phyloP scores from a whole-genome alignment of 2,113 vertebrate species.

The Todiramphus chloris region DNA sequence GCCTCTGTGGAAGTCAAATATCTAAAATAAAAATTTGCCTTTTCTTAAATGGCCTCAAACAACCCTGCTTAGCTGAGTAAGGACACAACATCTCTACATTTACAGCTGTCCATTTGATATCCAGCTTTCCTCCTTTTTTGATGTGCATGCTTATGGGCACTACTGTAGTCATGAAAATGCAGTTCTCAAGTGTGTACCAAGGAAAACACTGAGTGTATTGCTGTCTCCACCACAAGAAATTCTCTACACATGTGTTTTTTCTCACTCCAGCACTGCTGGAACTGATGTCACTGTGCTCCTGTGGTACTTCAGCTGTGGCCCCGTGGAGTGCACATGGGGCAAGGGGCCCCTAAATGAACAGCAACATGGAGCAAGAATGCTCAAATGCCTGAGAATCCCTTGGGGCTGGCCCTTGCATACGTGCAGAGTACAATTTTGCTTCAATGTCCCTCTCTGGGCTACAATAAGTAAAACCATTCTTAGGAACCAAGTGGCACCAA shows the following conservation, averaged over 20 bases:
- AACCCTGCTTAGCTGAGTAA: neutral
- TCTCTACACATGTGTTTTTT: neutral
- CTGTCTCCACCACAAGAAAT: neutral
- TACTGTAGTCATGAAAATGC: neutral
- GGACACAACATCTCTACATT: neutral
- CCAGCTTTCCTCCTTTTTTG: neutral
- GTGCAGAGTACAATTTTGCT: neutral
- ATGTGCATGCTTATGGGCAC: neutral
- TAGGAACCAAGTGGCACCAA: neutral
- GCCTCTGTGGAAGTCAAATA: neutral
- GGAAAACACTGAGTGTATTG: neutral
- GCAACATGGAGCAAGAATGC: neutral
- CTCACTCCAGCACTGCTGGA: rapidly evolving
- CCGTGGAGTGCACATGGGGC: rapidly evolving
- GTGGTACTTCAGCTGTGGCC: neutral
- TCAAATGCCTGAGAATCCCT: neutral
- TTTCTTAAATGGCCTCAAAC: neutral
- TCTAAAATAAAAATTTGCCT: neutral
- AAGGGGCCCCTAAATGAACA: neutral
- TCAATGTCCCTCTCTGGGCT: neutral
- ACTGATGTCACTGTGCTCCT: neutral
- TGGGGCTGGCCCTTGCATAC: neutral
- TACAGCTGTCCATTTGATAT: neutral
- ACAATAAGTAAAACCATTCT: neutral
- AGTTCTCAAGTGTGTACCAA: neutral